Evolutionary conservation across 2,113 vertebrate genomes (phyloP), one percentile per base, ranked within the genome.

Genomic region (Mystacornis crossleyi): DNA sequence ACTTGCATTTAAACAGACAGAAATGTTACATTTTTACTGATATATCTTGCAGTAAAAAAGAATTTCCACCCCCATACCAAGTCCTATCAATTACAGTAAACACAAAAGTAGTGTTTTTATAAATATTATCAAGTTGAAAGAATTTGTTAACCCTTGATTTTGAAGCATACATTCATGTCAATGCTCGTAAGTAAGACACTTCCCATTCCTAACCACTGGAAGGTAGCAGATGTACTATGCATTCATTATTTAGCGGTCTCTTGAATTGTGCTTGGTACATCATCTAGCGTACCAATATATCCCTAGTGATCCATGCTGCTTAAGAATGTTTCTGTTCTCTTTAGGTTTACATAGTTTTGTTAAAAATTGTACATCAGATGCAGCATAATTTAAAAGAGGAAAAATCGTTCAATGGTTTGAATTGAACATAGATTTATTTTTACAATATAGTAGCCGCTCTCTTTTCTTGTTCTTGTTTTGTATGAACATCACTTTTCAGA

Each of bases 201-300:
- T 96, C 74, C 81, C 34, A 65, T 78, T 47, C 50, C 28, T 88
- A 82, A 60, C 95, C 95, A 96, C 95, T 96, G 90, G 92, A 90
- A 96, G 92, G 95, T 74, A 96, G 95, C 87, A 96, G 74, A 93
- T 64, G 88, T 88, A 86, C 77, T 92, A 17, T 8, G 13, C 75
- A 96, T 93, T 86, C 47, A 83, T 86, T 94, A 95, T 71, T 91
- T 43, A 86, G 53, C 4, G 3, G 1, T 65, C 43, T 54, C 53
- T 34, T 60, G 36, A 84, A 38, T 14, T 18, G 10, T 60, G 67
- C 53, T 66, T 57, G 20, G 11, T 60, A 48, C 13, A 26, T 58
- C 14, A 66, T 12, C 38, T 16, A 31, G 10, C 10, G 10, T 17
- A 11, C 16, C 26, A 62, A 57, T 4, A 36, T 9, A 83, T 47